These are phyloP conservation scores for Nomada fucata DNA, from an alignment of 2,888 invertebrate genomes.

Conservation along the genomic window DNA sequence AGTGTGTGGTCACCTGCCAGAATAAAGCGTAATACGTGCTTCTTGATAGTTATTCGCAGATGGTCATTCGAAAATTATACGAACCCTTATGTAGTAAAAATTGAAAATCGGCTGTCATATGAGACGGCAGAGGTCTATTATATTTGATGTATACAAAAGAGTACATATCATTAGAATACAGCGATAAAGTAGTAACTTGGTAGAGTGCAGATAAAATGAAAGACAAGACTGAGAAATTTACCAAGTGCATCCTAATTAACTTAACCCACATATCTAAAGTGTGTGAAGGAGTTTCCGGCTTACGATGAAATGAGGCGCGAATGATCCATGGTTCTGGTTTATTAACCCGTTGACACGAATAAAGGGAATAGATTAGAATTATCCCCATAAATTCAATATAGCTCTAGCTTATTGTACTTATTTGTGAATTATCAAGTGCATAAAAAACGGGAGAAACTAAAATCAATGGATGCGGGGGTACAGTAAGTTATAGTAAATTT, in stretches of 20 bases:
- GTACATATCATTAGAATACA: not conserved
- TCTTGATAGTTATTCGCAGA: not conserved
- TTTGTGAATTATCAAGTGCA: no score
- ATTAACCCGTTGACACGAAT: not conserved
- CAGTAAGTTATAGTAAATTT: not conserved
- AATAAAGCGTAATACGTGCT: not conserved
- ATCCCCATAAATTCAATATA: not conserved
- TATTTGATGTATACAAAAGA: not conserved
- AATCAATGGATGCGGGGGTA: no score
- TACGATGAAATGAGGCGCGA: slow-evolving; percentile 4
- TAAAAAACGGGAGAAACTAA: no score
- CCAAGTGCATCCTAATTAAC: slow-evolving; percentile 30
- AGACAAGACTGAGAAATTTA: not conserved
- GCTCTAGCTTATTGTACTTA: no score
- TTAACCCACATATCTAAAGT: slow-evolving; percentile 12
- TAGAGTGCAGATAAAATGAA: slow-evolving; percentile 4
- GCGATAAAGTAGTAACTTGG: not conserved
- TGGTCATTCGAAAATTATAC: not conserved
- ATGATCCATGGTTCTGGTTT: slow-evolving; percentile 2
- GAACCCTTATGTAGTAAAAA: not conserved
- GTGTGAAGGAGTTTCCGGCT: slow-evolving; percentile 3
- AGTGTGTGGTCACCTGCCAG: not conserved
- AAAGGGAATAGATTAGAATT: not conserved
- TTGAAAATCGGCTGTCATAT: not conserved
- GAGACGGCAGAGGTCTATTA: not conserved